Evolutionary conservation across 2,888 invertebrate species (phyloP).

Genomic region (Dryobotodes eremita): DNA sequence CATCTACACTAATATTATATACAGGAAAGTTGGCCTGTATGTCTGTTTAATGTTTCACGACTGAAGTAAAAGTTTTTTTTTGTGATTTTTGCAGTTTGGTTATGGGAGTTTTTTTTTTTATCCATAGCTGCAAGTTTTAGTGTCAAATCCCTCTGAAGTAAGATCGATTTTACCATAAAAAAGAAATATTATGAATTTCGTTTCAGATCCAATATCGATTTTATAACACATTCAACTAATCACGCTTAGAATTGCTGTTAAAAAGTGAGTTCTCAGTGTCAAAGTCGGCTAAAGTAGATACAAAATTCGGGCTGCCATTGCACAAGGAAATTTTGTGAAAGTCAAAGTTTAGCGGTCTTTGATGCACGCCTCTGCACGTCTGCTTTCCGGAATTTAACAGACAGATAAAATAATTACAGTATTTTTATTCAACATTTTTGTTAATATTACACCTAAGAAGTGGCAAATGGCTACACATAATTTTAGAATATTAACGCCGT

Average conservation of each 20-base stretch:
- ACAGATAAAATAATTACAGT: not conserved
- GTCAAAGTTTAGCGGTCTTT: not conserved
- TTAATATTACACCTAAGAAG: not conserved
- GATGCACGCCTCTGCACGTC: not conserved
- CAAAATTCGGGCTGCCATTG: not conserved
- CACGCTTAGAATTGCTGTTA: not conserved
- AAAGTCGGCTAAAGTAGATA: not conserved
- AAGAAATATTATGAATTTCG: not conserved
- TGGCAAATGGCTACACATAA: not conserved
- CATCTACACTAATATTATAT: conserved; percentile 48
- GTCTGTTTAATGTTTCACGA: conserved; percentile 29
- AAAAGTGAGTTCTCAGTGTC: not conserved
- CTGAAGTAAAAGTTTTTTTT: conserved; percentile 12
- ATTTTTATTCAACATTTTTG: not conserved
- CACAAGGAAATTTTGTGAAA: not conserved
- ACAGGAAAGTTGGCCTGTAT: conserved; percentile 17
- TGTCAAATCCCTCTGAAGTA: not conserved
- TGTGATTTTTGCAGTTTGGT: conserved; percentile 1
- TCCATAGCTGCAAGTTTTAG: not conserved
- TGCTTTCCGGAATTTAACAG: not conserved
- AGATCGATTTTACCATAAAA: not conserved
- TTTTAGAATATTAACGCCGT: not conserved
- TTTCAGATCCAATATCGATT: not conserved
- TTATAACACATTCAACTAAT: not conserved
- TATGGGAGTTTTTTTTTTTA: not conserved